Base-by-base conservation (phyloP, 64 coral and sea anemone genomes). In the Stichodactyla helianthus region DNA sequence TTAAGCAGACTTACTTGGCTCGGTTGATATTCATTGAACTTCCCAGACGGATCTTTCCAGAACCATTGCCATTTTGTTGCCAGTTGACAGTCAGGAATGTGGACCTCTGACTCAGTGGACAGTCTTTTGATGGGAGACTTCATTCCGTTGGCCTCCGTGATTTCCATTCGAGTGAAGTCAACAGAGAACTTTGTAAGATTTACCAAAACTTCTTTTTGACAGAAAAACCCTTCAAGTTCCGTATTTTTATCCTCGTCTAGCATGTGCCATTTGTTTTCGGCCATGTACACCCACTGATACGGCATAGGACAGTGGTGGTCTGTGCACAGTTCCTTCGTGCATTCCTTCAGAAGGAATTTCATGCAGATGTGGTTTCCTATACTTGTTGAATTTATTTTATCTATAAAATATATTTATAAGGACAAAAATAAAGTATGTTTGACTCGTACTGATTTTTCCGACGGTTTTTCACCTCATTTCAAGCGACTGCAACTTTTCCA, bases 61-160 rank as follows among this genome's bases (percentile, higher is more conserved):
- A 93, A 93, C 94, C 94, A 95, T 8, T 71, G 65, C 94, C 94
- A 95, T 83, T 23, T 51, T 57, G 94, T 90, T 53, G 94, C 84
- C 19, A 89, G 50, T 28, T 68, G 60, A 57, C 55, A 78, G 23
- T 16, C 68, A 58, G 68, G 79, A 22, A 82, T 86, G 63, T 14
- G 64, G 2, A 60, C 85, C 64, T 59, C 86, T 0, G 94, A 93
- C 53, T 90, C 94, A 9, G 94, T 92, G 53, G 88, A 95, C 0
- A 90, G 88, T 14, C 94, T 87, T 22, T 86, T 86, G 53, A 95
- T 65, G 11, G 52, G 10, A 4, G 81, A 22, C 89, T 84, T 86
- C 35, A 58, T 86, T 26, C 17, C 79, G 63, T 85, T 54, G 84
- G 63, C 86, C 77, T 16, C 14, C 6, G 26, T 28, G 26, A 14